phyloP scores from a whole-genome alignment of 2,113 vertebrate genomes.

The Scytalopus superciliaris region DNA sequence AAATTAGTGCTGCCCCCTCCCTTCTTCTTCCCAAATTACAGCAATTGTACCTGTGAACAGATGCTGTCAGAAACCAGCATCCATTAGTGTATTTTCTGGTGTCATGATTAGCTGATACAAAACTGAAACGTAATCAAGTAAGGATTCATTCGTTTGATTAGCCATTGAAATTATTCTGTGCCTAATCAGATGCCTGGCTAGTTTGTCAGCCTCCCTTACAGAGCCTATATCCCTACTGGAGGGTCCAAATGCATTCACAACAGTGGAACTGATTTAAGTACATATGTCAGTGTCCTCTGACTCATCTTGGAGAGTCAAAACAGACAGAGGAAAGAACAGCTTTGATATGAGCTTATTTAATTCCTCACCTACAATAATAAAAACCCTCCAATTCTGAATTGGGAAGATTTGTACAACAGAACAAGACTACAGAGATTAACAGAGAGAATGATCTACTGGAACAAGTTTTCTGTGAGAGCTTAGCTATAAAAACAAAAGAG shows the following conservation, averaged over 20 bases:
- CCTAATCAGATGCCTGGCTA: slow-evolving; percentile 76
- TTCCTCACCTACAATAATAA: not conserved
- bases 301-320: slow-evolving; percentile 35
- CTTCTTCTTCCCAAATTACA: slow-evolving; percentile 50
- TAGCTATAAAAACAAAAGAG: not conserved
- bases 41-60: slow-evolving; percentile 68
- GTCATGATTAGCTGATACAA: slow-evolving; percentile 76
- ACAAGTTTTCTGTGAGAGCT: not conserved
- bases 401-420: not conserved
- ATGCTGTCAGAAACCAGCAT: slow-evolving; percentile 39
- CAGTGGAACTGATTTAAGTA: slow-evolving; percentile 61
- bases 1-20: slow-evolving; percentile 59
- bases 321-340: slow-evolving; percentile 19
- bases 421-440: not conserved
- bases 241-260: slow-evolving; percentile 68
- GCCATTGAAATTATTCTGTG: slow-evolving; percentile 76
- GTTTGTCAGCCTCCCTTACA: slow-evolving; percentile 69
- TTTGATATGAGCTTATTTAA: slow-evolving; percentile 40
- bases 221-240: slow-evolving; percentile 59
- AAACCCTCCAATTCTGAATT: not conserved
- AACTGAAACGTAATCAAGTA: slow-evolving; percentile 78
- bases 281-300: not conserved
- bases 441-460: not conserved
- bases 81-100: slow-evolving; percentile 64
- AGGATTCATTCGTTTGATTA: slow-evolving; percentile 79